Base-by-base conservation (phyloP, 2,888 invertebrate genomes). In the Melolontha melolontha region DNA sequence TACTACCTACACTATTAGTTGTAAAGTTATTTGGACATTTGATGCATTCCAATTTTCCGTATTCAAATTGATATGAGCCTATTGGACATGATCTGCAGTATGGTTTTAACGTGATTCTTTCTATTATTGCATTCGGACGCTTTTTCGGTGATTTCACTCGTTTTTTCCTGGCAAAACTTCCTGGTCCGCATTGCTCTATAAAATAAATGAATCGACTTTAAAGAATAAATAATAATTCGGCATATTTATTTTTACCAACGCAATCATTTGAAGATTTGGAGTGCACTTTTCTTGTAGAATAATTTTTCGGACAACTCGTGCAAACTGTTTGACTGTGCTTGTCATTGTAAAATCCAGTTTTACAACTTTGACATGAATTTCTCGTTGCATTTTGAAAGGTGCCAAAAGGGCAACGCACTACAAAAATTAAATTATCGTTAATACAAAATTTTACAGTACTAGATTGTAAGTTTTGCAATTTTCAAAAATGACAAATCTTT, bases 341-440 rank as follows among this genome's bases (percentile, higher is more conserved):
- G 29, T 86, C 84, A 73, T 89, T 90, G 75, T 87, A 91, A n/a
- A 84, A 85, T 1, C 90, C 90, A 59, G 86, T 79, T 8, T 83
- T 81, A 76, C 91, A 91, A 34, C 86, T 83, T 69, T 87, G 85
- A 73, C 91, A 91, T n/a, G 79, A 79, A 71, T 85, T 83, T 5
- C 78, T 80, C 0, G 85, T 83, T 2, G 81, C 80, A 77, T 89
- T 87, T 77, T 87, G 88, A 78, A 87, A 89, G 0, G 90, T 89
- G 11, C 91, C 91, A 70, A 85, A 80, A 1, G 90, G 89, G 77
- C 91, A 91, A 77, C 87, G 86, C 5, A 90, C 91, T 82, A 65
- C 66, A 77, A 77, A 52, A 34, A 34, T 34, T 6, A 57, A n/a
- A 49, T 10, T n/a, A 41, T 50, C 11, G 59, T 62, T 52, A 12